Conservation (phyloP, 2,888 invertebrate genomes). For the Athripsodes cinereus region DNA sequence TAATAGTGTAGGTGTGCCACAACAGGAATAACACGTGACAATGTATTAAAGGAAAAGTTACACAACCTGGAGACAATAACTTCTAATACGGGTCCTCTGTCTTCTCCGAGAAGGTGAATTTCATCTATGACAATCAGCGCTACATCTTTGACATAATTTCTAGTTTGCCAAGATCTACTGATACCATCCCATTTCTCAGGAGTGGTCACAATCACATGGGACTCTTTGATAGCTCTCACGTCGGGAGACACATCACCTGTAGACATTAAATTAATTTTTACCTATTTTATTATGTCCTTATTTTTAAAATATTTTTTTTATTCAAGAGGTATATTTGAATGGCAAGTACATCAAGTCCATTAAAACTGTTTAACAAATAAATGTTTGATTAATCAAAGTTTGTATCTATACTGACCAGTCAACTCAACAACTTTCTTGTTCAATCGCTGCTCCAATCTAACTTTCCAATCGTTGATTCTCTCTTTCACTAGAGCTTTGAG, state of each 20-base stretch:
- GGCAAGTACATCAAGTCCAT: too few species aligned
- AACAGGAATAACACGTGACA: not conserved
- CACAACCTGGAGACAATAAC: conserved; percentile 85
- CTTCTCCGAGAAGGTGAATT: conserved; percentile 92
- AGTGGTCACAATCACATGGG: conserved; percentile 95
- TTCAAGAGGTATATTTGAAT: too few species aligned
- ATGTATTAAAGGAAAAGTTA: not conserved
- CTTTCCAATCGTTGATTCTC: conserved; percentile 91
- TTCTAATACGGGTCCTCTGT: conserved; percentile 85
- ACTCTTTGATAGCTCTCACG: conserved; percentile 70
- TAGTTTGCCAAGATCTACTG: conserved; percentile 95
- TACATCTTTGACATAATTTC: conserved; percentile 89
- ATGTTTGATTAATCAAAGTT: too few species aligned
- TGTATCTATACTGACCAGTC: conserved; percentile 77
- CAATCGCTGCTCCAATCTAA: conserved; percentile 65
- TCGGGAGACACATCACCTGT: conserved; percentile 73
- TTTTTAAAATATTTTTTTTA: too few species aligned
- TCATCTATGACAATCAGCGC: conserved; percentile 95
- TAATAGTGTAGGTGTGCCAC: too few species aligned
- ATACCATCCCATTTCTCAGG: conserved; percentile 99
- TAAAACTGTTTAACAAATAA: too few species aligned
- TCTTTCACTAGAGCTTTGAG: conserved; percentile 96
- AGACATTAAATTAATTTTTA: too few species aligned
- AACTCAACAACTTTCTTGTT: conserved; percentile 87
- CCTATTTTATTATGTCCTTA: too few species aligned